phyloP scores from a whole-genome alignment of 1,140 invertebrate species.

The Leptinotarsa defecta region DNA sequence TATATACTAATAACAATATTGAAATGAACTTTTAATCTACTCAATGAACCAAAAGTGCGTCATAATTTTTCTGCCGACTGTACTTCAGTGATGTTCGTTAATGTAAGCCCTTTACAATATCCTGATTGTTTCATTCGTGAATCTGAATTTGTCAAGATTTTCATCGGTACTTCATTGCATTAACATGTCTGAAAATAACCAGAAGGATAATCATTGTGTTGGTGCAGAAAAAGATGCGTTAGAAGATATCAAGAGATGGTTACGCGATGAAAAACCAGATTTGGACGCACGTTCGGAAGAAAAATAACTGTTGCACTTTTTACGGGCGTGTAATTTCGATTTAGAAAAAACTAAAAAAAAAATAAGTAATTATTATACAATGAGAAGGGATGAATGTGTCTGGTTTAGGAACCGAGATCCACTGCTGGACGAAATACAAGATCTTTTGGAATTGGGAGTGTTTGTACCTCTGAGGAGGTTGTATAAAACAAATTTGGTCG shows the following conservation, averaged over 20 bases:
- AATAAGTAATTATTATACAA: slow-evolving; percentile 63
- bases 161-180: too few relatives aligned
- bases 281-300: slow-evolving; percentile 55
- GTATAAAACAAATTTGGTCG: slow-evolving; percentile 59
- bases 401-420: slow-evolving; percentile 69
- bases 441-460: slow-evolving; percentile 63
- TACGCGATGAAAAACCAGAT: slow-evolving; percentile 35
- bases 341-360: slow-evolving; percentile 63
- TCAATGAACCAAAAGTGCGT: too few relatives aligned
- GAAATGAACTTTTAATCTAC: too few relatives aligned
- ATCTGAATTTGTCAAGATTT: too few relatives aligned
- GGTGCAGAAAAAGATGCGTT: slow-evolving; percentile 23
- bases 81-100: too few relatives aligned
- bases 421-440: slow-evolving; percentile 60
- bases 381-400: slow-evolving; percentile 60
- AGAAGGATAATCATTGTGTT: too few relatives aligned
- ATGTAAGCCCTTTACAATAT: too few relatives aligned
- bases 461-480: slow-evolving; percentile 63
- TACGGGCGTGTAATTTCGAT: slow-evolving; percentile 67
- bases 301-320: slow-evolving; percentile 64
- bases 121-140: too few relatives aligned
- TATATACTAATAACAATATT: too few relatives aligned
- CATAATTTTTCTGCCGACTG: too few relatives aligned
- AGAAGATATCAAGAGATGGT: slow-evolving; percentile 40
- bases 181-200: too few relatives aligned